These are phyloP conservation scores for Erpobdella octoculata DNA, from an alignment of 2,888 invertebrate species.

Conservation along the genomic window DNA sequence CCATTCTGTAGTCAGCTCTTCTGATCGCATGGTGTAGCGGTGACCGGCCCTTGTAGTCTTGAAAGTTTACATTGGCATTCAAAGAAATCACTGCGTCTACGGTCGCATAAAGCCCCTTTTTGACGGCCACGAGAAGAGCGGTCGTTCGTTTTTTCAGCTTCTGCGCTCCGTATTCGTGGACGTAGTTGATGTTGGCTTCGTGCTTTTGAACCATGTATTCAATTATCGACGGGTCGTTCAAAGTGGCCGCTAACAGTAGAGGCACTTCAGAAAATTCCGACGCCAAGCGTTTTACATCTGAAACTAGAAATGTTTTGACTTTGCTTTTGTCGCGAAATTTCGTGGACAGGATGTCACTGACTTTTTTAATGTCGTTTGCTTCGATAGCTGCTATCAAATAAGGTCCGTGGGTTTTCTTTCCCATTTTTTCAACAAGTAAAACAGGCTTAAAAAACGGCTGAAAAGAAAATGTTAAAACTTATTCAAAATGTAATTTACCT, in stretches of 20 bases:
- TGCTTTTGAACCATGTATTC: constrained; percentile 35
- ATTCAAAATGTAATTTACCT: no score
- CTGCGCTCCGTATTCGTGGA: constrained; percentile 33
- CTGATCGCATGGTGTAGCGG: constrained; percentile 38
- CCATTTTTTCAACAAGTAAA: no score
- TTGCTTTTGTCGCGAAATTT: constrained; percentile 36
- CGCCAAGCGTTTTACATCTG: constrained; percentile 37
- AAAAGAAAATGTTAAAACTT: no score
- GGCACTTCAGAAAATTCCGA: constrained; percentile 37
- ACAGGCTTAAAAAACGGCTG: no score
- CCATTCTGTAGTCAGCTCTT: constrained; percentile 38
- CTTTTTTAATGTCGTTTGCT: constrained; percentile 36
- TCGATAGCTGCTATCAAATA: constrained; percentile 37
- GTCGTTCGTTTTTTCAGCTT: constrained; percentile 34
- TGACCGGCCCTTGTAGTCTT: constrained; percentile 39
- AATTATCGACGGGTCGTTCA: constrained; percentile 36
- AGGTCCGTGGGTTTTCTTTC: constrained; percentile 39
- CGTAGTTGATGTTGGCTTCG: constrained; percentile 36
- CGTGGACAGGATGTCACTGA: constrained; percentile 36
- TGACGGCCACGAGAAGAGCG: constrained; percentile 34
- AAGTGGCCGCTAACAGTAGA: constrained; percentile 37
- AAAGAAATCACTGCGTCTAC: constrained; percentile 37
- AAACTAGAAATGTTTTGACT: constrained; percentile 32
- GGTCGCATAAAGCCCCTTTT: constrained; percentile 35
- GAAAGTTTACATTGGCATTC: constrained; percentile 36